phyloP scores from a whole-genome alignment of 1,140 invertebrate genomes.

The Wasmannia auropunctata region DNA sequence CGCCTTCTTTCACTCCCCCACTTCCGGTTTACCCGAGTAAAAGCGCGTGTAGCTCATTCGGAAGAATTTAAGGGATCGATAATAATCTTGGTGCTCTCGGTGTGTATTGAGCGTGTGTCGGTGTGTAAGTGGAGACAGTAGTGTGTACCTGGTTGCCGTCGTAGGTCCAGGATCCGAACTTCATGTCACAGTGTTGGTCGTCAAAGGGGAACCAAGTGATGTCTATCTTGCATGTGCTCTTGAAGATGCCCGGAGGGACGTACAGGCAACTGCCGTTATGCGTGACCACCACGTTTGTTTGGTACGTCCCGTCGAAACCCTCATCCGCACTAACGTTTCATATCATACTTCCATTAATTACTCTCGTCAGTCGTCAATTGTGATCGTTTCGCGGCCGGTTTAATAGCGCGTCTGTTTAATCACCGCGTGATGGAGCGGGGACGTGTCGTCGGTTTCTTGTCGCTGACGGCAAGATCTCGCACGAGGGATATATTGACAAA shows the following conservation, averaged over 20 bases:
- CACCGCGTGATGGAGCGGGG: background rate
- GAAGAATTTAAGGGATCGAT: conserved; percentile 37
- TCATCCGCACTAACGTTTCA: conserved; percentile 95
- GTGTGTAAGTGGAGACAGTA: conserved; percentile 79
- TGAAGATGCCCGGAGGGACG: conserved; percentile 99
- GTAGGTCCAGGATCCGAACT: conserved; percentile 98
- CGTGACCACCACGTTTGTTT: conserved; percentile 98
- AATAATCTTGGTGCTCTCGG: conserved; percentile 64
- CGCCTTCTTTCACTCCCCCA: background rate
- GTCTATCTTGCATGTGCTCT: conserved; percentile 99
- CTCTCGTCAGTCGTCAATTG: conserved; percentile 60
- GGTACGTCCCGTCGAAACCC: conserved; percentile 98
- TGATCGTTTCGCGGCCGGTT: conserved; percentile 64
- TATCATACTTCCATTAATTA: conserved; percentile 73
- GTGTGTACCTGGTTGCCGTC: conserved; percentile 94
- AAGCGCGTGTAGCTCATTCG: conserved; percentile 54
- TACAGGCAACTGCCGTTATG: conserved; percentile 98
- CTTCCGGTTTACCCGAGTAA: conserved; percentile 42
- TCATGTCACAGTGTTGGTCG: conserved; percentile 98
- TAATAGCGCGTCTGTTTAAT: conserved; percentile 48
- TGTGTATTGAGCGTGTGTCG: conserved; percentile 73
- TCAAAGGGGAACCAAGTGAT: conserved; percentile 99
- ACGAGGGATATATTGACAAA: conserved; percentile 39
- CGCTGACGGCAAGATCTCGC: background rate
- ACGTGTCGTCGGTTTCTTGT: conserved; percentile 51